Base-by-base conservation (phyloP, 1,140 invertebrate genomes). In the Drosophila leontia region DNA sequence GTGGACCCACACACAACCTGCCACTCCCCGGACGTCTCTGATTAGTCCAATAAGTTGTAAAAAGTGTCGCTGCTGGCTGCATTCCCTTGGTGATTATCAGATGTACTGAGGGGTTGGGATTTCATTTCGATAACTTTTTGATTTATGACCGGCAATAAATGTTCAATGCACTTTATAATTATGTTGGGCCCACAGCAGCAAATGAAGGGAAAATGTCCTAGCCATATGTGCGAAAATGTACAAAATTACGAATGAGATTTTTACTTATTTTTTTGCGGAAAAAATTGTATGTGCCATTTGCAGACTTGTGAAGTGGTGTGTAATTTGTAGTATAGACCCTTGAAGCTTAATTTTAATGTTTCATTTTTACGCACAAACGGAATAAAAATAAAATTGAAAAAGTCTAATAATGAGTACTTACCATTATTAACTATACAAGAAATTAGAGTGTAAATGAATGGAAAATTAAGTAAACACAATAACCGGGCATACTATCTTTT, bases 11-110 rank as follows among this genome's bases (percentile, higher is more conserved):
- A 23, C 37, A 44, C 39, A 56, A 42, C n/a, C 44, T 32, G n/a
- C 64, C 69, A 32, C 67, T 34, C 61, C 62, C 70, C 29, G 42
- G 48, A 51, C 34, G 11, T 37, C 55, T 11, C 75, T 88, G 78
- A 91, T 91, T 91, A 91, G 88, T 87, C 79, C 88, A 91, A 91
- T 91, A 91, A 91, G 88, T 88, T 91, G 81, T 85, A 91, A 91
- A 91, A 91, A 91, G 81, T 91, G 88, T 88, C 75, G 84, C 60
- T 37, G 44, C 67, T 80, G 23, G 78, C 79, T 76, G 59, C 70
- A 74, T 51, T 78, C 75, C 68, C 60, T 60, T 59, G 65, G 71
- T 78, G 83, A 88, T 88, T 88, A 88, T 88, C 84, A 84, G 72
- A 64, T 71, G 68, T 39, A 15, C 11, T 19, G 12, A 19, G 44